Conservation (phyloP, 92 coral and sea anemone genomes). For the Bergia sp. region DNA sequence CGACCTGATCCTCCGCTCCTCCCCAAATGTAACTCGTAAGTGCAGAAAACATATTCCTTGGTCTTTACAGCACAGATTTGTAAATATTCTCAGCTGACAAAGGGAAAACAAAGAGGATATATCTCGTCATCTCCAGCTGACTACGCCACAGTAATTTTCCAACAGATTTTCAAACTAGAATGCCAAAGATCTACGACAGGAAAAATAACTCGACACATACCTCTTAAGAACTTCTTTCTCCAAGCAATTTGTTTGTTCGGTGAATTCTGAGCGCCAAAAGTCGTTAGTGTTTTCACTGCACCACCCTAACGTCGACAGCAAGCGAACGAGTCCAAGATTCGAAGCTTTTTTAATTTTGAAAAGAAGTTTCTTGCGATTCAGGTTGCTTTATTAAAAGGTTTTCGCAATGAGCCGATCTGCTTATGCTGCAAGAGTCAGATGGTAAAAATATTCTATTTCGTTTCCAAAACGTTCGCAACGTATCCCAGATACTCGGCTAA, state of each 20-base stretch:
- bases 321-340: neutral
- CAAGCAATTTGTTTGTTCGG: constrained; percentile 13
- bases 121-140: neutral
- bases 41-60: constrained; percentile 83
- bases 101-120: constrained; percentile 29
- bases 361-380: neutral
- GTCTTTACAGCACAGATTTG: constrained; percentile 41
- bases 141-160: constrained; percentile 14
- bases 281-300: constrained; percentile 48
- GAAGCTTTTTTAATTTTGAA: constrained; percentile 4
- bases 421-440: neutral
- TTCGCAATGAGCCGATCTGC: neutral
- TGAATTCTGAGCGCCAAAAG: constrained; percentile 40
- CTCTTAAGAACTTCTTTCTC: constrained; percentile 1
- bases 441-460: neutral
- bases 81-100: constrained; percentile 32
- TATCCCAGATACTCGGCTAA: constrained; percentile 39
- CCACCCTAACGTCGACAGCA: constrained; percentile 54
- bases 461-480: neutral
- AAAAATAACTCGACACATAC: neutral
- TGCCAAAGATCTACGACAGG: neutral
- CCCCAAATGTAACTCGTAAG: constrained; percentile 98
- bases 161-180: neutral
- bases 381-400: neutral
- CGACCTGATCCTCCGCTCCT: constrained; percentile 91